These are phyloP conservation scores for Dendrolimus punctatus DNA, from an alignment of 1,140 invertebrate species.

Conservation along the genomic window DNA sequence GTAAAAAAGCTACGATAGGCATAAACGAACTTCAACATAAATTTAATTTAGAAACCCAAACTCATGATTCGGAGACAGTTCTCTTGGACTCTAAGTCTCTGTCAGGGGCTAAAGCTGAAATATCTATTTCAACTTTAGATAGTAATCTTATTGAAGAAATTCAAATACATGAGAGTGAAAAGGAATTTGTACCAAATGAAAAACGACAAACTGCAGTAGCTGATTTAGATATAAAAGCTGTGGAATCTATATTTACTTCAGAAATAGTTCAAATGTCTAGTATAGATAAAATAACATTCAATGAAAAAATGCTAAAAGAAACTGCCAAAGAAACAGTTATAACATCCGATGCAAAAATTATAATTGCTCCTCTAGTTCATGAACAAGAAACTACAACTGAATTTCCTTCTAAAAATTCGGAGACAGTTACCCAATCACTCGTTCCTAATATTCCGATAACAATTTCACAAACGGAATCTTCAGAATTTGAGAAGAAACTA, in stretches of 20 bases:
- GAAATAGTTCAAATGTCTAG: conserved; percentile 36
- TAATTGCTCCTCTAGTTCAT: conserved; percentile 37
- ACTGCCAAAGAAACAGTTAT: conserved; percentile 37
- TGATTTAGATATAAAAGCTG: conserved; percentile 35
- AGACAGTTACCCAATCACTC: conserved; percentile 30
- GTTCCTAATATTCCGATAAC: conserved; percentile 41
- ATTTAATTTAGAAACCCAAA: conserved; percentile 72
- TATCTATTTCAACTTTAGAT: conserved; percentile 58
- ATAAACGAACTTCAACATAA: conserved; percentile 74
- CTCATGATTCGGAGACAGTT: conserved; percentile 73
- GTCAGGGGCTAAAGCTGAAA: conserved; percentile 27
- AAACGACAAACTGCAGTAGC: conserved; percentile 31
- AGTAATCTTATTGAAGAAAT: conserved; percentile 64
- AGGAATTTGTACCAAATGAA: conserved; percentile 29
- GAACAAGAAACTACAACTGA: conserved; percentile 38
- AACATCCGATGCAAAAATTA: conserved; percentile 42
- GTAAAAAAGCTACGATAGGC: conserved; percentile 72
- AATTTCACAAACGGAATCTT: conserved; percentile 35
- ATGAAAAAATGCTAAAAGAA: conserved; percentile 26
- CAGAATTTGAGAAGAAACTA: conserved; percentile 43
- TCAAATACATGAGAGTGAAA: conserved; percentile 48
- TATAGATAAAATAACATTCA: conserved; percentile 23
- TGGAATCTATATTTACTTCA: conserved; percentile 41
- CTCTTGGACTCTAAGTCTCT: conserved; percentile 33
- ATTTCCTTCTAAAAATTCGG: conserved; percentile 26